A percentile compares a stretch with the other conserved stretches of the same genome.
phyloP scores from a whole-genome alignment of 2,113 vertebrate genomes.

The Lipotes vexillifer region DNA sequence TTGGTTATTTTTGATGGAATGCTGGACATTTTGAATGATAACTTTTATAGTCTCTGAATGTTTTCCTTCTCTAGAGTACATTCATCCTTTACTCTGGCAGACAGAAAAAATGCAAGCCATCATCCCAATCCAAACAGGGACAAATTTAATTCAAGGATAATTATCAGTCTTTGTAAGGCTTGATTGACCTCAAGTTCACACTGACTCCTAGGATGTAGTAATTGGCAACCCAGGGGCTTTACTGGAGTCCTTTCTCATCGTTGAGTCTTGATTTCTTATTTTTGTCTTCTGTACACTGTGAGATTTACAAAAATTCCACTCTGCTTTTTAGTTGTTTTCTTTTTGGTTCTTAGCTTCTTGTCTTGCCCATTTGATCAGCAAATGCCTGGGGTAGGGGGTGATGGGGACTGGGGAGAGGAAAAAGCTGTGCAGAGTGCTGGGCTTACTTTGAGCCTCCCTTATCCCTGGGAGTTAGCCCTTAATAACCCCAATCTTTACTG shows the following conservation, averaged over 20 bases:
- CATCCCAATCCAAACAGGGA: not conserved
- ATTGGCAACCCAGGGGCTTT: not conserved
- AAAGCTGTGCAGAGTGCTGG: not conserved
- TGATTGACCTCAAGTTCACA: not conserved
- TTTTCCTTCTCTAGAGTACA: not conserved
- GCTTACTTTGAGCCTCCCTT: not conserved
- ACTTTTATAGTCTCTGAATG: not conserved
- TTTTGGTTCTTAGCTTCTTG: not conserved
- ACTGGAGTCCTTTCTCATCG: not conserved
- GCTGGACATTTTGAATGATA: not conserved
- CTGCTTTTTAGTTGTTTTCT: not conserved
- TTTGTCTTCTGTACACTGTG: not conserved
- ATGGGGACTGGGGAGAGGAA: not conserved
- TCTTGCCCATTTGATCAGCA: not conserved
- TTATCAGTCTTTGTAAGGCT: not conserved
- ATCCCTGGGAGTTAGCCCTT: not conserved
- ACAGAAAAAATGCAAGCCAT: not conserved
- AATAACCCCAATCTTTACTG: not conserved
- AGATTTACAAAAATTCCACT: not conserved
- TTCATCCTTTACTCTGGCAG: not conserved
- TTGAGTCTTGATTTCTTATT: not conserved
- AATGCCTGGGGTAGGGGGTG: not conserved
- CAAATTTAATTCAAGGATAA: not conserved
- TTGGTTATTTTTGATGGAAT: conserved; percentile 20
- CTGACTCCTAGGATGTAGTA: not conserved